Evolutionary conservation across 2,888 invertebrate genomes (phyloP).

Genomic region (Eupithecia dodoneata): DNA sequence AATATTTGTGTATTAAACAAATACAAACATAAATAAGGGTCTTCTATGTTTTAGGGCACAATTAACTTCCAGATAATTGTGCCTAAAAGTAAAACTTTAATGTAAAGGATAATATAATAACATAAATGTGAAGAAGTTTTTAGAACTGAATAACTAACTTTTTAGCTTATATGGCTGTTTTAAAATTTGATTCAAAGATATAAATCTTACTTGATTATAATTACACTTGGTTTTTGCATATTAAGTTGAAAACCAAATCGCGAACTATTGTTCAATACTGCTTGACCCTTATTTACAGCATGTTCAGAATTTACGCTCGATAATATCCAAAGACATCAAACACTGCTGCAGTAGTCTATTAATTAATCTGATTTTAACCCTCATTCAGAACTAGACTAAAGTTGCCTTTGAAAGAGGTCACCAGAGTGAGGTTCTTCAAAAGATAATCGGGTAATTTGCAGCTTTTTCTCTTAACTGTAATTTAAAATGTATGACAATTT

Average conservation of each 20-base stretch:
- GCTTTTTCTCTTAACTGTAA: not conserved
- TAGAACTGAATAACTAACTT: not conserved
- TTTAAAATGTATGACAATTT: not conserved
- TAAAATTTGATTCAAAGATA: not conserved
- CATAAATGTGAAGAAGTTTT: not conserved
- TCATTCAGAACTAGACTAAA: not conserved
- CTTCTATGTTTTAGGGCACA: no score
- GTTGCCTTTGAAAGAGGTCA: not conserved
- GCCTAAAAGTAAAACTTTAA: not conserved
- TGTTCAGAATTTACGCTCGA: not conserved
- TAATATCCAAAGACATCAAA: no score
- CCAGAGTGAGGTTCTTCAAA: not conserved
- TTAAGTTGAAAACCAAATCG: not conserved
- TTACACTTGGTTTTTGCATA: not conserved
- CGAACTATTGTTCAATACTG: not conserved
- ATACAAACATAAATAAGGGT: not conserved
- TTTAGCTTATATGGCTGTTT: not conserved
- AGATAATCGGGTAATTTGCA: not conserved
- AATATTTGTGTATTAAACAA: not conserved
- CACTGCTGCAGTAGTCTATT: no score
- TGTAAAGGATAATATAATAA: not conserved
- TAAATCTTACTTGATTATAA: not conserved
- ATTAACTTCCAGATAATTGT: not conserved
- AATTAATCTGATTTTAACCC: not conserved
- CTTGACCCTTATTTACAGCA: not conserved